Evolutionary conservation across 2,797 vertebrate species (phyloP).

Genomic region (Coilia nasus): DNA sequence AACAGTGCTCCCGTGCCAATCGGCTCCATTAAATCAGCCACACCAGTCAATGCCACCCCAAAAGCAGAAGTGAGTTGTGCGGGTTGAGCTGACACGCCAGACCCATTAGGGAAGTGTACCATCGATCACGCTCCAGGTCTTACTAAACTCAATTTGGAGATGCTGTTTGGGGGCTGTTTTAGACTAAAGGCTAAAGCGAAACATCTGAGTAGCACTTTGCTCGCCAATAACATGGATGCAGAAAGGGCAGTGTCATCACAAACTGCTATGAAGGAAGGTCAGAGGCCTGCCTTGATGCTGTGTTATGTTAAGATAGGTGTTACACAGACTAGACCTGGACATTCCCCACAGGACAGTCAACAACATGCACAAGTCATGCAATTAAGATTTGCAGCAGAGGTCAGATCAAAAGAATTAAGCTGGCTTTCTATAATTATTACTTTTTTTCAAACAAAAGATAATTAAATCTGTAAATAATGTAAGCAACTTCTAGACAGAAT

Average conservation of each 20-base stretch:
- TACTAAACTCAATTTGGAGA: slow-evolving; percentile 8
- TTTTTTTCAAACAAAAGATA: neutral
- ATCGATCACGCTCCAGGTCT: slow-evolving; percentile 18
- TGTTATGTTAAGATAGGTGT: neutral
- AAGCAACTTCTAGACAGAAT: neutral
- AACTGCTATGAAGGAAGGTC: neutral
- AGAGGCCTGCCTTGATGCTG: neutral
- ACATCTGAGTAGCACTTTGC: slow-evolving; percentile 2
- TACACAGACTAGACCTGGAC: neutral
- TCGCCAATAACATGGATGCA: slow-evolving; percentile 20
- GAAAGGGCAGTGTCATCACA: slow-evolving; percentile 17
- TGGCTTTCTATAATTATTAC: neutral
- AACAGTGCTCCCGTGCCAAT: slow-evolving; percentile 32
- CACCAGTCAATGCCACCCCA: neutral
- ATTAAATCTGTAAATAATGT: neutral
- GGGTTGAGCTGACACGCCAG: neutral
- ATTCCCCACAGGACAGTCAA: neutral
- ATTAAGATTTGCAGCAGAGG: neutral
- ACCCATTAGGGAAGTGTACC: slow-evolving; percentile 18
- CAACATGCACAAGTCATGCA: neutral
- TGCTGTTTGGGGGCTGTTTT: neutral
- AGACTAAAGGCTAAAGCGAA: neutral
- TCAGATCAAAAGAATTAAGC: neutral
- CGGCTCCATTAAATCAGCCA: slow-evolving; percentile 8
- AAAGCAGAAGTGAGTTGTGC: neutral